Conservation (phyloP, 2,888 invertebrate species). For the Eupithecia centaureata region DNA sequence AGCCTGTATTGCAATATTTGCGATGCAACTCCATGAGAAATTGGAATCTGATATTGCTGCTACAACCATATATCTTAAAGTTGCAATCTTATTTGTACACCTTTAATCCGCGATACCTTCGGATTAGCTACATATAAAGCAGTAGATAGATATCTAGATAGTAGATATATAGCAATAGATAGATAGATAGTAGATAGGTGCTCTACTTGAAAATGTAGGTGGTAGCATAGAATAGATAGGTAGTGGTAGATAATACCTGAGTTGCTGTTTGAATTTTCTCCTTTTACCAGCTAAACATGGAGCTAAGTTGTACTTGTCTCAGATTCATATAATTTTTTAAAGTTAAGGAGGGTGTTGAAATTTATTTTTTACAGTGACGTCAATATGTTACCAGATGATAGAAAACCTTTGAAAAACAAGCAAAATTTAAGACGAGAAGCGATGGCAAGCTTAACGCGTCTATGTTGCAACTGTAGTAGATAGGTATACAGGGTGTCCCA, state of each 20-base stretch:
- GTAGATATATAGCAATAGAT: not conserved
- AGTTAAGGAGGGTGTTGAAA: too few species aligned
- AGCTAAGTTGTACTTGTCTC: too few species aligned
- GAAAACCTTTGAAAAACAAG: not conserved
- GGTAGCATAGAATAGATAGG: too few species aligned
- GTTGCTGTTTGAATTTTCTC: not conserved
- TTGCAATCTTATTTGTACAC: not conserved
- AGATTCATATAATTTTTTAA: too few species aligned
- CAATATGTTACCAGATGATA: not conserved
- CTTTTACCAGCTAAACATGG: not conserved
- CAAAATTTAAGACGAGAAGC: not conserved
- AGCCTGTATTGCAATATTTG: conserved; percentile 32
- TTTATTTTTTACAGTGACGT: too few species aligned
- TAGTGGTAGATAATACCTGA: not conserved
- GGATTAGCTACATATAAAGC: not conserved
- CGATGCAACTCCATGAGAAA: conserved; percentile 28
- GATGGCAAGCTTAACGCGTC: not conserved
- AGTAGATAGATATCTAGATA: too few species aligned
- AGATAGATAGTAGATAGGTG: not conserved
- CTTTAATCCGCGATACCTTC: not conserved
- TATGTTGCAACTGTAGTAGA: not conserved
- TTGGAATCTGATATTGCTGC: conserved; percentile 19
- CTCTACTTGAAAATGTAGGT: not conserved
- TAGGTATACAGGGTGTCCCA: too few species aligned
- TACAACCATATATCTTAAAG: conserved; percentile 8